Evolutionary conservation across 2,113 vertebrate genomes (phyloP).

Genomic region (Microtus oregoni): DNA sequence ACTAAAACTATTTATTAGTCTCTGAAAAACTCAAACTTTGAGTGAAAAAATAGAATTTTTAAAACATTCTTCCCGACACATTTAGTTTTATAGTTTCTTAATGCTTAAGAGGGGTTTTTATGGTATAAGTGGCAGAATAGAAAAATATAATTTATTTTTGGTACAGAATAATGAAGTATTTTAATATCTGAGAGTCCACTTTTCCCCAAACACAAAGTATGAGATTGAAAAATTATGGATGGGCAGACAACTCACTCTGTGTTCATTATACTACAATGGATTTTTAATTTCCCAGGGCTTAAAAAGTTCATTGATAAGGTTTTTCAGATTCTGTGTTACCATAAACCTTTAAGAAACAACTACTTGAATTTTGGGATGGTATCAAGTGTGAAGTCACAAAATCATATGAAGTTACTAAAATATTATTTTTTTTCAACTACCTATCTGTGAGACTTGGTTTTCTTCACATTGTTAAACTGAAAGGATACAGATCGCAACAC

Average conservation of each 20-base stretch:
- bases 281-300: slow-evolving; percentile 19
- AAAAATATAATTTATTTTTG: slow-evolving; percentile 13
- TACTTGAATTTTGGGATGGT: not conserved
- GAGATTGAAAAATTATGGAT: slow-evolving; percentile 22
- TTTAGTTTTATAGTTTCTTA: slow-evolving; percentile 40
- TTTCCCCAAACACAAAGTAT: slow-evolving; percentile 9
- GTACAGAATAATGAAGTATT: slow-evolving; percentile 27
- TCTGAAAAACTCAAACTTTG: slow-evolving; percentile 28
- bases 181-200: not conserved
- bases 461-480: not conserved
- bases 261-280: not conserved
- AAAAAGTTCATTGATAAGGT: slow-evolving; percentile 32
- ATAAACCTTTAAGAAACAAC: not conserved
- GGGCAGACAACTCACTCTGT: not conserved
- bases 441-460: slow-evolving; percentile 3
- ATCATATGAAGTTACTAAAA: not conserved
- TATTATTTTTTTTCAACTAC: not conserved
- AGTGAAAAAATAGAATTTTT: slow-evolving; percentile 39
- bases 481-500: not conserved
- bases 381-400: not conserved
- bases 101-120: not conserved
- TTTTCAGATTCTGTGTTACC: not conserved
- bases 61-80: not conserved
- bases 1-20: slow-evolving; percentile 48
- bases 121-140: slow-evolving; percentile 4